Percentiles rank a stretch among this genome's conserved stretches.
phyloP scores from a whole-genome alignment of 2,888 invertebrate genomes.

The Caenorhabditis uteleia region DNA sequence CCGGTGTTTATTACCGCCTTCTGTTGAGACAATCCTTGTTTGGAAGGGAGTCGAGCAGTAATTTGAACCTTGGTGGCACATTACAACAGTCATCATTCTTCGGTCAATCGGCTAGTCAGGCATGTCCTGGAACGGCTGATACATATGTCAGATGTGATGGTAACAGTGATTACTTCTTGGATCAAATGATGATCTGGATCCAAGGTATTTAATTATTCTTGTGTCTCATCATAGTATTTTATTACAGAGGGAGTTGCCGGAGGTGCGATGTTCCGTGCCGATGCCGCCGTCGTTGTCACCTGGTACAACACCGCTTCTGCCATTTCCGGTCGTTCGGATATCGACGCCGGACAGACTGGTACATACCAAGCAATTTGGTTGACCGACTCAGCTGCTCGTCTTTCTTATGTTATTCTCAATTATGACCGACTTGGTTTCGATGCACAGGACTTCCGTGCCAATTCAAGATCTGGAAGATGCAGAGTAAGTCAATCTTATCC shows the following conservation, averaged over 20 bases:
- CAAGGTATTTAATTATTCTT: constrained; percentile 8
- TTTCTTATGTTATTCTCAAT: constrained; percentile 93
- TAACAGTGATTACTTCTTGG: constrained; percentile 65
- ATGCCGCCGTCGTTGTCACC: constrained; percentile 87
- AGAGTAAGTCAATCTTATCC: constrained; percentile 17
- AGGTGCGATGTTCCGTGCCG: constrained; percentile 86
- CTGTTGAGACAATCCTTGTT: constrained; percentile 66
- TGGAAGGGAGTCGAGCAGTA: constrained; percentile 58
- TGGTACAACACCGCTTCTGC: constrained; percentile 88
- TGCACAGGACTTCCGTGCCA: constrained; percentile 73
- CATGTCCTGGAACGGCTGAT: constrained; percentile 65
- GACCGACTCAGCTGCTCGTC: constrained; percentile 88
- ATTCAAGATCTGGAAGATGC: constrained; percentile 66
- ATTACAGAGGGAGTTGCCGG: constrained; percentile 85
- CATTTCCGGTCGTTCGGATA: constrained; percentile 65
- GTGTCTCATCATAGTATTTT: background rate
- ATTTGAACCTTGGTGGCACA: constrained; percentile 56
- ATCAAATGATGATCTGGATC: constrained; percentile 66
- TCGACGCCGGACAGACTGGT: constrained; percentile 78
- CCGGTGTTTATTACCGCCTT: constrained; percentile 67
- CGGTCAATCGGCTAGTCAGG: constrained; percentile 53
- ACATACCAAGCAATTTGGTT: constrained; percentile 81
- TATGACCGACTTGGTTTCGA: constrained; percentile 91
- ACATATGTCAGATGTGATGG: constrained; percentile 63
- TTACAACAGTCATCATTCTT: constrained; percentile 59